These are phyloP conservation scores for Eupithecia subfuscata DNA, from an alignment of 2,888 invertebrate genomes.

Conservation along the genomic window DNA sequence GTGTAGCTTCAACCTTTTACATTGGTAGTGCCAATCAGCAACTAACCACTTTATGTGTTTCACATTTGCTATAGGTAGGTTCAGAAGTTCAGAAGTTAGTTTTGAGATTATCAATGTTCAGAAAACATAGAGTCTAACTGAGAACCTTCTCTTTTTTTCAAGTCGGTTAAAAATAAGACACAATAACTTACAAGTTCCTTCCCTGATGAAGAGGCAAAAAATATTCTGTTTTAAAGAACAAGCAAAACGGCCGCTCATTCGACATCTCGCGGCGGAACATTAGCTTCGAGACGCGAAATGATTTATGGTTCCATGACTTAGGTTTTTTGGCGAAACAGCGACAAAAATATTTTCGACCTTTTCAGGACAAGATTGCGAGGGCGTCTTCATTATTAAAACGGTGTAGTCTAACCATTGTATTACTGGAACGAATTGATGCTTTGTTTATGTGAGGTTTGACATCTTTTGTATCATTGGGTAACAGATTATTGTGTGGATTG, in stretches of 20 bases:
- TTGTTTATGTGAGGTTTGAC: background rate
- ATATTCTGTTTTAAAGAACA: slow-evolving; percentile 24
- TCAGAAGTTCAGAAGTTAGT: too few relatives aligned
- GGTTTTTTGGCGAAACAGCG: slow-evolving; percentile 12
- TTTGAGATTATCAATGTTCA: background rate
- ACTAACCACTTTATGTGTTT: background rate
- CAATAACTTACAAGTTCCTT: slow-evolving; percentile 9
- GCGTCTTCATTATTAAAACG: slow-evolving; percentile 3
- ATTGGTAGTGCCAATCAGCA: background rate
- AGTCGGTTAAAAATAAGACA: background rate
- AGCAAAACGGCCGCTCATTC: slow-evolving; percentile 22
- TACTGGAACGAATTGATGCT: background rate
- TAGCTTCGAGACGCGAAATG: slow-evolving; percentile 43
- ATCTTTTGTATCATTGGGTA: background rate
- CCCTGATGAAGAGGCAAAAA: slow-evolving; percentile 20
- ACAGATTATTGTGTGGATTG: too few relatives aligned
- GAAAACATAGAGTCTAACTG: background rate
- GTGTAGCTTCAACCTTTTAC: background rate
- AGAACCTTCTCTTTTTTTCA: too few relatives aligned
- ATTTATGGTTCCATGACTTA: slow-evolving; percentile 45
- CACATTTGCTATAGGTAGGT: background rate
- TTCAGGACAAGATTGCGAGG: slow-evolving; percentile 3
- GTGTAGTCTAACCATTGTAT: background rate
- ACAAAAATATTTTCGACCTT: slow-evolving; percentile 19
- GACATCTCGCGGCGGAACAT: slow-evolving; percentile 16